Evolutionary conservation across 2,113 vertebrate species (phyloP), one percentile per base, ranked within the genome.

Genomic region (Oryzias curvinotus): DNA sequence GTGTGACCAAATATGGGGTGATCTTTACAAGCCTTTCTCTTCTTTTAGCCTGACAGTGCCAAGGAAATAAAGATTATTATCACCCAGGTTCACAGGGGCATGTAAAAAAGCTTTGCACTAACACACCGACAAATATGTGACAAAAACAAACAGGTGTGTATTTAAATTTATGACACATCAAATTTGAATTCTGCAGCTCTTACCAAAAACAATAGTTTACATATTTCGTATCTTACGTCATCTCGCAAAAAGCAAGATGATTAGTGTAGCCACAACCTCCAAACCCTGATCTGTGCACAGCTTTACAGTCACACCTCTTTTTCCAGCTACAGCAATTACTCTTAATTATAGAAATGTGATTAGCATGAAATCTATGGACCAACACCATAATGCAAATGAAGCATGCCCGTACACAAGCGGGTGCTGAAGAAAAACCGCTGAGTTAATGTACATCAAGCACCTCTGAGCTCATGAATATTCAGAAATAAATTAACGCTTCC

Each of bases 11-110:
- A 23, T 23, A 23, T 23, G 21, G 21, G 21, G 21, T 23, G 21
- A 23, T 67, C 78, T 62, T 61, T 21, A 18, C 57, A 48, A 48
- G 63, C 71, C 73, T 46, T 53, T 71, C 77, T 82, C 69, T 52
- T 81, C 73, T 73, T 78, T 80, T 84, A 81, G 65, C 52, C 68
- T 82, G 79, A 65, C 79, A 76, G 52, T 45, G 64, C 68, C 71
- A 71, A 75, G 74, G 82, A 78, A 87, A 86, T 71, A 61, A 67
- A 58, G 52, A 73, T 84, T 75, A 76, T 81, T 75, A 76, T 80
- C 76, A 76, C 59, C 13, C 36, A 61, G 50, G 43, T 56, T 52
- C 51, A 46, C 41, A 50, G 46, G 25, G 52, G 15, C 25, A 23
- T 48, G 43, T 52, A 50, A 81, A 70, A 43, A 77, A 52, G 45